These are phyloP conservation scores for Peromyscus aztecus DNA, from an alignment of 2,797 vertebrate species.

Conservation along the genomic window DNA sequence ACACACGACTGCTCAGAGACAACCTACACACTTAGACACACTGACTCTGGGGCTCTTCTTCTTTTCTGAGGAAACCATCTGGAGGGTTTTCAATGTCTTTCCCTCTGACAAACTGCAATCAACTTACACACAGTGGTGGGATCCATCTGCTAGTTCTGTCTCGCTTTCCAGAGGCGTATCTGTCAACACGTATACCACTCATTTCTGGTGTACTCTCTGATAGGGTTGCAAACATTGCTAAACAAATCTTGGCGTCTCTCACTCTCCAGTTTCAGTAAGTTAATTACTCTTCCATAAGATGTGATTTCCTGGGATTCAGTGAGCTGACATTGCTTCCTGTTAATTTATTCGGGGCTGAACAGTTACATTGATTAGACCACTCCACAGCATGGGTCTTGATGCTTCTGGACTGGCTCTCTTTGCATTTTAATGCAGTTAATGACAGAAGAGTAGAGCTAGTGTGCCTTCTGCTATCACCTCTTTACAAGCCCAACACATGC, in stretches of 20 bases:
- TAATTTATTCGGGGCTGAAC: slow-evolving; percentile 79
- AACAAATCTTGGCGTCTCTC: slow-evolving; percentile 58
- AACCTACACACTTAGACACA: not conserved
- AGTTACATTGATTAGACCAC: slow-evolving; percentile 72
- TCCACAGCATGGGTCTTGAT: slow-evolving; percentile 54
- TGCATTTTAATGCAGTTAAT: slow-evolving; percentile 74
- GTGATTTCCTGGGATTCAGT: slow-evolving; percentile 60
- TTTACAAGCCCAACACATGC: not conserved
- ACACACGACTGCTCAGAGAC: not conserved
- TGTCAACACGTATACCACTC: not conserved
- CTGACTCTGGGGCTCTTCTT: not conserved
- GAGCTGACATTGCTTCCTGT: slow-evolving; percentile 60
- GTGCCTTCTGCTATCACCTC: slow-evolving; percentile 43
- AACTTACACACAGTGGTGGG: not conserved
- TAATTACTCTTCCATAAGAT: slow-evolving; percentile 69
- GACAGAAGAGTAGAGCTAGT: not conserved
- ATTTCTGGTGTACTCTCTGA: not conserved
- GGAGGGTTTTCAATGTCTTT: not conserved
- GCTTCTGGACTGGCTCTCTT: slow-evolving; percentile 33
- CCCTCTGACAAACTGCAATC: not conserved
- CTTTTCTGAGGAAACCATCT: not conserved
- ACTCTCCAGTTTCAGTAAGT: slow-evolving; percentile 57
- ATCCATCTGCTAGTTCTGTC: not conserved
- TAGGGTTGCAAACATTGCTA: slow-evolving; percentile 62
- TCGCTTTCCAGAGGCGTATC: not conserved